phyloP scores from a whole-genome alignment of 2,113 vertebrate genomes.

The Falco punctatus region DNA sequence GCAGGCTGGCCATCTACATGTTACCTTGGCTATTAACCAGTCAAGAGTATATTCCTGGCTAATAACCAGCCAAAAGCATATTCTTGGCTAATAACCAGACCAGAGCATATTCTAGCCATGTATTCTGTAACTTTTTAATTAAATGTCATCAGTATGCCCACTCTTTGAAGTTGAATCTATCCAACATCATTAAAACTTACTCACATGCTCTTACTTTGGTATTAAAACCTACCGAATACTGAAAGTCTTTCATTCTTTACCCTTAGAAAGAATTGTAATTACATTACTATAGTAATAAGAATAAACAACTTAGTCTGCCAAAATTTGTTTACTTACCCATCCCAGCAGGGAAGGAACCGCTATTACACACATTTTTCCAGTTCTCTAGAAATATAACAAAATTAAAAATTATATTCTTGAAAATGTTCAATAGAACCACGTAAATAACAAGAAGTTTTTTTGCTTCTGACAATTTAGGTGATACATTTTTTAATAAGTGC shows the following conservation, averaged over 20 bases:
- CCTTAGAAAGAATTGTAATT: constrained; percentile 1
- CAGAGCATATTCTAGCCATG: not conserved
- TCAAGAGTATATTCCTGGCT: not conserved
- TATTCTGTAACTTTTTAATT: constrained; percentile 17
- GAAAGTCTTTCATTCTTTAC: constrained; percentile 19
- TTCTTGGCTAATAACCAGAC: not conserved
- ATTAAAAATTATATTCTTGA: not conserved
- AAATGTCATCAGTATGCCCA: not conserved
- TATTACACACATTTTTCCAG: not conserved
- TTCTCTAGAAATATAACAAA: not conserved
- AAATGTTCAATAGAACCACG: not conserved
- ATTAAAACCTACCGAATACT: constrained; percentile 29
- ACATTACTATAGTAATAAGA: not conserved
- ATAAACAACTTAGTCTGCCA: not conserved
- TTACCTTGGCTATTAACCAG: not conserved
- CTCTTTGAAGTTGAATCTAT: constrained; percentile 35
- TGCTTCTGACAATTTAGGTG: not conserved
- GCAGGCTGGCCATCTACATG: not conserved
- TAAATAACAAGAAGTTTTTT: not conserved
- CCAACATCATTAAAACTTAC: constrained; percentile 28
- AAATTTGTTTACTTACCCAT: constrained; percentile 17
- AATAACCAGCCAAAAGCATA: not conserved
- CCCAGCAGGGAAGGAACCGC: not conserved
- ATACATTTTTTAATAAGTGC: not conserved
- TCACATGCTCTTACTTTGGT: not conserved